Conservation (phyloP, 2,113 vertebrate species). For the Oceanodroma tethys region DNA sequence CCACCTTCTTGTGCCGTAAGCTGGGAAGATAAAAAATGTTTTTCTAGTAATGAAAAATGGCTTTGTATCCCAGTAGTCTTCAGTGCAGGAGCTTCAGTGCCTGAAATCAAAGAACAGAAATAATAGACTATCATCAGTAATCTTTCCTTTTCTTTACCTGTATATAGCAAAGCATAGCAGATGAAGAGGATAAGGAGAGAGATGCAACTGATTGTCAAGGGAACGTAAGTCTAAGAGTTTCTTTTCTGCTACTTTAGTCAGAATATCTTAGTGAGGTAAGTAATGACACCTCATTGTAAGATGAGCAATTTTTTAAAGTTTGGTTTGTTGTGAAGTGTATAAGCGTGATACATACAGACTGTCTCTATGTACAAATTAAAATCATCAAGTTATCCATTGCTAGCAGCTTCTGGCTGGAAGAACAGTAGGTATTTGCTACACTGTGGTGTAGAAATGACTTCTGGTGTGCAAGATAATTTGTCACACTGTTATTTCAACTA, state of each 20-base stretch:
- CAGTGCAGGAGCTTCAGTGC: background rate
- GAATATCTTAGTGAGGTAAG: background rate
- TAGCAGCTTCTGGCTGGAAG: background rate
- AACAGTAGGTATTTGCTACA: background rate
- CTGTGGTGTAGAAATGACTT: background rate
- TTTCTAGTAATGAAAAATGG: background rate
- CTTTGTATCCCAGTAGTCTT: background rate
- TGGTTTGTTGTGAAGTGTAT: background rate
- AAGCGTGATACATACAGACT: background rate
- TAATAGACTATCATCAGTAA: background rate
- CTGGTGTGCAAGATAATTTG: background rate
- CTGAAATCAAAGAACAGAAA: background rate
- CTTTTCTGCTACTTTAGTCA: background rate
- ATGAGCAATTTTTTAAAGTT: background rate
- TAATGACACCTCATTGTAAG: background rate
- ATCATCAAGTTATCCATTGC: background rate
- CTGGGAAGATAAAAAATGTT: background rate
- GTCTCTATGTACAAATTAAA: background rate
- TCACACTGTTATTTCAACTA: background rate
- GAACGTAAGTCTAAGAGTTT: slow-evolving; percentile 69
- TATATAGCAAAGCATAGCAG: slow-evolving; percentile 70
- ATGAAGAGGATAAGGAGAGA: slow-evolving; percentile 74
- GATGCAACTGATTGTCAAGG: slow-evolving; percentile 73
- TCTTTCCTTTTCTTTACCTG: slow-evolving; percentile 41
- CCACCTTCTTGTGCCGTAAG: background rate